Evolutionary conservation across 2,888 invertebrate genomes (phyloP), one percentile per base, ranked within the genome.

Genomic region (Drosophila merina): DNA sequence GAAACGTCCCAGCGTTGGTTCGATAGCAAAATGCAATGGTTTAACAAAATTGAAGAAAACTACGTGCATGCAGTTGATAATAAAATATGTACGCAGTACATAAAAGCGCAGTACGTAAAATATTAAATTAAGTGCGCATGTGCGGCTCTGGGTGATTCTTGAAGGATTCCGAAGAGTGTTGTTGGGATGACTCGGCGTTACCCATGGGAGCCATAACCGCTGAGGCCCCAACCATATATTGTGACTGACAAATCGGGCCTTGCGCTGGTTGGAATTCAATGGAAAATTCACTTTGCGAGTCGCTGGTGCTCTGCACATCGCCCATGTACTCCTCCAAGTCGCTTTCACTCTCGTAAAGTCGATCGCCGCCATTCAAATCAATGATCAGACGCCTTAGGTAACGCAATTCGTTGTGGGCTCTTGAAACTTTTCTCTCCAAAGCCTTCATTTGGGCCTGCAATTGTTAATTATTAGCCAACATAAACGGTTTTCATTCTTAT

Each of bases 261-360:
- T 42, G 0, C 2, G 20, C 8, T 8, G 7, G 3, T 14, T 4
- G 4, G 25, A 1, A 9, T 5, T 44, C 44, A 2, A 25, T 9
- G 44, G 5, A 25, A 1, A 44, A 10, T 4, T 25, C 25, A 4
- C 9, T 20, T 20, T 44, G 44, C 5, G 44, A 44, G 4, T 7
- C 20, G 0, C 44, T 10, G 26, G 38, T n/a, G 0, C 68, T 48
- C 4, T 51, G 45, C 8, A 81, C 74, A 5, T 60, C 38, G 3
- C 84, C 82, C 26, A 85, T 68, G 28, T 70, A 82, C 3, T 82
- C 76, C 4, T 57, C 57, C 25, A 74, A 74, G 2, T 85, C 86
- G 25, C 66, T 56, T 12, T 79, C 77, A 66, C 72, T 74, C 42
- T 79, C 79, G 52, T 80, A 83, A 4, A 78, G 62, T 3, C 72